Conservation (phyloP, 2,113 vertebrate genomes). For the Ploceus nigricollis region DNA sequence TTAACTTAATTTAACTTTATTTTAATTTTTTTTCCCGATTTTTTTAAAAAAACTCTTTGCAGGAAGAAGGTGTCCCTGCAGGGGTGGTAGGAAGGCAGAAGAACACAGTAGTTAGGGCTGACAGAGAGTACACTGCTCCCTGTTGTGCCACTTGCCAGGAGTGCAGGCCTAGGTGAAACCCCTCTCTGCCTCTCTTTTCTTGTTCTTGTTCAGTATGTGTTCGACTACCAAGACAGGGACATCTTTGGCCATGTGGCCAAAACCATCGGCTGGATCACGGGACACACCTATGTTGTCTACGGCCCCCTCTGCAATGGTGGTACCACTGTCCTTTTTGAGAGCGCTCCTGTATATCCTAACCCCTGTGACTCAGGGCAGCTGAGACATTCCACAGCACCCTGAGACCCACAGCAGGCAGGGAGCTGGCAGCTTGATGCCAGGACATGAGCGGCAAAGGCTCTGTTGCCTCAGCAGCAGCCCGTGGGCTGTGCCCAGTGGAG, state of each 20-base stretch:
- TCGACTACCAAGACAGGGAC: conserved; percentile 79
- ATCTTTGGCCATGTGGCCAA: conserved; percentile 83
- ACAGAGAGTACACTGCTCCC: neutral
- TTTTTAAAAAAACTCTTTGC: neutral
- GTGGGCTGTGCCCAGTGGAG: rapidly evolving
- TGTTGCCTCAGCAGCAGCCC: neutral
- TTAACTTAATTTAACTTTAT: neutral
- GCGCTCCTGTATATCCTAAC: conserved; percentile 78
- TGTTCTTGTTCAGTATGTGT: conserved; percentile 71
- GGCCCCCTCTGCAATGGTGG: conserved; percentile 82
- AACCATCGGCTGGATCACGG: conserved; percentile 84
- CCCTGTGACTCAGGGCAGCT: conserved; percentile 30
- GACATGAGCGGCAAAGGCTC: neutral
- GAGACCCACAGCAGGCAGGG: neutral
- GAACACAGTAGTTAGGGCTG: neutral
- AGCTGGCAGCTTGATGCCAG: neutral
- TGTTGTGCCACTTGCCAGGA: neutral
- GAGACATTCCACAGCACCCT: neutral
- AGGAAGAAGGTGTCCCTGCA: neutral
- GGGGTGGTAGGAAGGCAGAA: neutral
- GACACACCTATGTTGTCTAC: conserved; percentile 80
- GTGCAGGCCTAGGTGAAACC: neutral
- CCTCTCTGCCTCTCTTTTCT: neutral
- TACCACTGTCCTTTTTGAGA: conserved; percentile 83
- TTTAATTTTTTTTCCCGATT: neutral